Evolutionary conservation across 1,140 invertebrate species (phyloP), one percentile per base, ranked within the genome.

Genomic region (Drosophila ambigua): DNA sequence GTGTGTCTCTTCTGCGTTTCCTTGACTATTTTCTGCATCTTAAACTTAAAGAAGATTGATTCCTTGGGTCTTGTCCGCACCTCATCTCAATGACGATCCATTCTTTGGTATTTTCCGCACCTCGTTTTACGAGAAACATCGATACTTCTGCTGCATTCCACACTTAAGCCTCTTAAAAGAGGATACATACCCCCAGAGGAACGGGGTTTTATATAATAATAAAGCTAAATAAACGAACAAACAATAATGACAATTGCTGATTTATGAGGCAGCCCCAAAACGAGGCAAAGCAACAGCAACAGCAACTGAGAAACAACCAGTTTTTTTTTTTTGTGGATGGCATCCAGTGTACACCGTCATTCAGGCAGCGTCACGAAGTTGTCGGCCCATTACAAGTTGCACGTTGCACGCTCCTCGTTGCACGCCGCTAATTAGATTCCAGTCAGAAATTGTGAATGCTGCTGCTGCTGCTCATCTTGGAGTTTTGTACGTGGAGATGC

Each of bases 181-280:
- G 9, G 35, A 39, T 7, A 28, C 46, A 24, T 49, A n/a, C 15
- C 16, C 11, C 8, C 9, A 5, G n/a, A 28, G 2, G 45, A 24
- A 39, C n/a, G 54, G 54, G 31, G 20, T 24, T 44, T 39, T 13
- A 39, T 54, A 81, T 72, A 82, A 82, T 78, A 78, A 85, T 78
- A 75, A 85, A 68, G 51, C 72, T 81, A 81, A 87, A 81, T 87
- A 85, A 73, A 87, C 78, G 74, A 59, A 53, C 82, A 85, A 78
- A 65, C 64, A 78, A 68, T 81, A 85, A 81, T 81, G 77, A 85
- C 81, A 85, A 85, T 78, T 78, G 78, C 67, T 72, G 74, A 87
- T 82, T 78, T 82, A 78, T 55, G 62, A 53, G 67, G 48, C 23
- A 24, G 16, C 69, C 44, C 49, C 59, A 60, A 68, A 63, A 72